Evolutionary conservation across 1,140 invertebrate genomes (phyloP).

Genomic region (Orussus abietinus): DNA sequence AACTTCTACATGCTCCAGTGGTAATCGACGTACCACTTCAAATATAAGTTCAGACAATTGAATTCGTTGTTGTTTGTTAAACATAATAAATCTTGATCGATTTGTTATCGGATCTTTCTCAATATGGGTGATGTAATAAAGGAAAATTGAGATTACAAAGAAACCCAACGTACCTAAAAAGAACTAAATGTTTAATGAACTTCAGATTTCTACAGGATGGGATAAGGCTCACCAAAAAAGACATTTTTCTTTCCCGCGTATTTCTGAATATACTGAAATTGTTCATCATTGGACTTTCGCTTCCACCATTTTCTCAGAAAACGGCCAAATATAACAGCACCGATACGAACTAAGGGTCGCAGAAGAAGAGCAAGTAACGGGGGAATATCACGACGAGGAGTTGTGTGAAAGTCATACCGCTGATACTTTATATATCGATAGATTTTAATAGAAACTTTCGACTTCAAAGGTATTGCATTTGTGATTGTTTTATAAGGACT

Average conservation of each 20-base stretch:
- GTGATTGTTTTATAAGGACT: too few species aligned
- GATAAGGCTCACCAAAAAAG: constrained; percentile 26
- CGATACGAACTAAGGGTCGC: constrained; percentile 36
- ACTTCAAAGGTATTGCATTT: too few species aligned
- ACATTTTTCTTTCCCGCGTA: constrained; percentile 20
- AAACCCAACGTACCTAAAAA: constrained; percentile 29
- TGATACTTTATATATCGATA: constrained; percentile 15
- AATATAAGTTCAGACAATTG: constrained; percentile 38
- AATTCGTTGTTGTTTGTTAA: constrained; percentile 51
- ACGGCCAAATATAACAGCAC: constrained; percentile 42
- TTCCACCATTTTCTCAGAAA: constrained; percentile 53
- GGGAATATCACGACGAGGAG: constrained; percentile 26
- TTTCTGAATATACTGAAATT: constrained; percentile 33
- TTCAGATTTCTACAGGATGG: not conserved
- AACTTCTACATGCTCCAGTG: not conserved
- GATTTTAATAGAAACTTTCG: constrained; percentile 12
- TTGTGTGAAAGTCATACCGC: constrained; percentile 36
- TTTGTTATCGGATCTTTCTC: constrained; percentile 55
- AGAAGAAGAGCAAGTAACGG: constrained; percentile 33
- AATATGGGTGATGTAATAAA: constrained; percentile 54
- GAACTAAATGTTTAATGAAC: constrained; percentile 11
- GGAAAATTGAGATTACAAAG: constrained; percentile 19
- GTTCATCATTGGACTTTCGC: constrained; percentile 37
- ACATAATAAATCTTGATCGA: constrained; percentile 54
- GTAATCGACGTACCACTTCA: constrained; percentile 22